phyloP scores from a whole-genome alignment of 2,888 invertebrate species.

The Saturnia pavonia region DNA sequence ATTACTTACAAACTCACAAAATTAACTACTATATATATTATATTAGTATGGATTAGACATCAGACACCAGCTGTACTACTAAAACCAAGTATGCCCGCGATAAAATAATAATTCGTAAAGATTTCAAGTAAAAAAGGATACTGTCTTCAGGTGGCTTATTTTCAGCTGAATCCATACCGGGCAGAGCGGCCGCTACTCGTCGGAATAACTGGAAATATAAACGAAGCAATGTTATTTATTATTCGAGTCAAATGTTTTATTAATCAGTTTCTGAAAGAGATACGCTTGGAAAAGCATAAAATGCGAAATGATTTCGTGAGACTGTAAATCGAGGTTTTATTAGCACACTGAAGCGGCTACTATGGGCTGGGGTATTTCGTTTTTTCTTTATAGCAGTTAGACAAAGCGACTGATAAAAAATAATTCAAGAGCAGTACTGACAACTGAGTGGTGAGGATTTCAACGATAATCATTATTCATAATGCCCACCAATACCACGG shows the following conservation, averaged over 20 bases:
- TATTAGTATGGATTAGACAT: not conserved
- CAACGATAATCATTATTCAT: too few species aligned
- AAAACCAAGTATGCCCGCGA: conserved; percentile 10
- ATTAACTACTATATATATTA: not conserved
- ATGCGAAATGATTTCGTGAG: not conserved
- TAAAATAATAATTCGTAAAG: not conserved
- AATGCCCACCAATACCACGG: too few species aligned
- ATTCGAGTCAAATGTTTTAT: not conserved
- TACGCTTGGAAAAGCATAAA: not conserved
- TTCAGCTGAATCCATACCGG: conserved; percentile 99
- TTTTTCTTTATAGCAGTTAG: too few species aligned
- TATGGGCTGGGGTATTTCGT: too few species aligned
- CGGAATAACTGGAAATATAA: conserved; percentile 91
- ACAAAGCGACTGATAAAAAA: too few species aligned
- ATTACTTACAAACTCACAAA: not conserved
- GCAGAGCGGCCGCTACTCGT: conserved; percentile 98
- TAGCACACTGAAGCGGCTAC: not conserved
- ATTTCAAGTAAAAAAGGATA: conserved; percentile 85
- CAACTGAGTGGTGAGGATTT: too few species aligned
- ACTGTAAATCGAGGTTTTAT: not conserved
- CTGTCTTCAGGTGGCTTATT: conserved; percentile 98
- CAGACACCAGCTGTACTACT: not conserved
- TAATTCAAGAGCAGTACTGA: too few species aligned
- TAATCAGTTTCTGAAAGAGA: not conserved
- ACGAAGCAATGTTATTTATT: not conserved